A percentile compares a stretch with the other conserved stretches of the same genome.
Evolutionary conservation across 2,113 vertebrate genomes (phyloP).

Genomic region (Oncorhynchus keta): DNA sequence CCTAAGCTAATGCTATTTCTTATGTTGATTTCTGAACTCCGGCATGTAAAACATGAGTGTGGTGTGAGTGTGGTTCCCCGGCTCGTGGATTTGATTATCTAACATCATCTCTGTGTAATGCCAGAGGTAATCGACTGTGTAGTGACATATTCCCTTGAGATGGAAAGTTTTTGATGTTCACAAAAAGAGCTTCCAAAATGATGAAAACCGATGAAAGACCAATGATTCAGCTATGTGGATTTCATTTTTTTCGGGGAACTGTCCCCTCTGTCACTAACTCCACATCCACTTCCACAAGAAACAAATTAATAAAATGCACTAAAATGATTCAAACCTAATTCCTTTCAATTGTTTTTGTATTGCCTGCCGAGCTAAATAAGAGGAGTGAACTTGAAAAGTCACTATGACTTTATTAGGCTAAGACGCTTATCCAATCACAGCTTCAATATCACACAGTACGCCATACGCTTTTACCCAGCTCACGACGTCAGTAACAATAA

Average conservation of each 20-base stretch:
- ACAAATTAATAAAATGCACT: slow-evolving; percentile 4
- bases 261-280: slow-evolving; percentile 20
- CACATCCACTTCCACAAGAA: slow-evolving; percentile 28
- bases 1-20: background rate
- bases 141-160: background rate
- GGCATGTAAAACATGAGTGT: background rate
- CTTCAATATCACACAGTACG: slow-evolving; percentile 45
- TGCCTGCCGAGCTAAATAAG: slow-evolving; percentile 14
- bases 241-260: background rate
- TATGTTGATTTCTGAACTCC: background rate
- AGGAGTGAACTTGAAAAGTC: slow-evolving; percentile 41
- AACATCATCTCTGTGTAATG: background rate
- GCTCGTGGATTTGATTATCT: background rate
- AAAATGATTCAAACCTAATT: slow-evolving; percentile 43
- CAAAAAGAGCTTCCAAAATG: background rate
- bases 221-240: background rate
- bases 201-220: background rate
- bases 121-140: background rate
- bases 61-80: background rate
- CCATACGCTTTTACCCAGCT: slow-evolving; percentile 40
- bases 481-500: slow-evolving; percentile 7
- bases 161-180: background rate
- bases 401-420: slow-evolving; percentile 54
- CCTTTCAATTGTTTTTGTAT: slow-evolving; percentile 44
- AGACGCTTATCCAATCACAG: slow-evolving; percentile 65